Base-by-base conservation (phyloP, 2,113 vertebrate genomes). In the Phalacrocorax carbo region DNA sequence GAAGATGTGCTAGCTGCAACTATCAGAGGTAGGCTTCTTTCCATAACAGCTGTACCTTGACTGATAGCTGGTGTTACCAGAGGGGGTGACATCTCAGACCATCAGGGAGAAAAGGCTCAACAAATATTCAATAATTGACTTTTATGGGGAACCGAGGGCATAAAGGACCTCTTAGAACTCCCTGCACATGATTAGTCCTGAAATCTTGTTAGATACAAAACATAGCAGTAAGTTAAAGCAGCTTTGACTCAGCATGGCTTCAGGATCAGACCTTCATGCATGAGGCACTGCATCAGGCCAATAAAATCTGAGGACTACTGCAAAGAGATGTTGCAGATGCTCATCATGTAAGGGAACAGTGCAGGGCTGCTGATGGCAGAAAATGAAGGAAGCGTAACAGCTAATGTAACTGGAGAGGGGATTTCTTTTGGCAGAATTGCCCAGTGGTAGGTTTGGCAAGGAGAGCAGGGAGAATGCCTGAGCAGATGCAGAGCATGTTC, bases 401-500 rank as follows among this genome's bases (percentile, higher is more conserved):
- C 36, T 72, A 29, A 62, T 38, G 25, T 58, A 90, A 54, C 5
- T 21, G 25, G 29, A 89, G 54, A 77, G 9, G 2, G 7, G 9
- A 36, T 51, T 93, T 86, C 16, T 52, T 81, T 58, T 9, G 3
- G 26, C 13, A 71, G 16, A 60, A 48, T 34, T 65, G 27, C 26
- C 34, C 21, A 21, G 16, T 0, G 10, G 29, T 58, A 13, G 13
- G 13, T 65, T 89, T 85, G 62, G 30, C 25, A 48, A 81, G 42
- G 21, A 87, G 36, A 72, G 15, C 30, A 48, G 12, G 16, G 29
- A 64, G 26, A 71, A 48, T 3, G 29, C 32, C 42, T 64, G 40
- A 18, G 71, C 0, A 0, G 60, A 49, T 44, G 27, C 57, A 61
- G 16, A 71, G 70, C 69, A 44, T 0, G 0, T 48, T 52, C 32